Evolutionary conservation across 2,797 vertebrate genomes (phyloP), one percentile per base, ranked within the genome.

Genomic region (Phylloscopus collybita): DNA sequence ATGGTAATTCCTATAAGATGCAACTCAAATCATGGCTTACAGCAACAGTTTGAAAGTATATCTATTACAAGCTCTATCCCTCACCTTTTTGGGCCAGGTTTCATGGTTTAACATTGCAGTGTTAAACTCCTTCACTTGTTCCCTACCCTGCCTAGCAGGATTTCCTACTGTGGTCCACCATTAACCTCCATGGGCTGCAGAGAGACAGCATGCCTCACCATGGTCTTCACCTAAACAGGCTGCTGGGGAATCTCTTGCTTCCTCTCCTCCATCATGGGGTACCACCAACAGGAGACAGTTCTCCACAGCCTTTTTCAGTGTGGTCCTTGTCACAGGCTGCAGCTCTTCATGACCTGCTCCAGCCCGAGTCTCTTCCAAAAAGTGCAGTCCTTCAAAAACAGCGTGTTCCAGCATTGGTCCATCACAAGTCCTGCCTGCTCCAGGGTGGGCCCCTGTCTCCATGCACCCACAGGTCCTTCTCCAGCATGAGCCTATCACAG

Each of bases 401-500:
- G 49, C 2, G 0, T 56, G 18, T 9, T 62, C 18, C 22, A 69
- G 9, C 5, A 15, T 9, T 5, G 5, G 5, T 62, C 16, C 4
- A 19, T 69, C 27, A 18, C 14, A 29, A 61, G 19, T 50, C 56
- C 32, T 62, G 19, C 42, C 26, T 54, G 6, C 16, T 66, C 12
- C 25, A 30, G 25, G 17, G 21, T 53, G 21, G 20, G 17, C 47
- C 36, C 2, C 64, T 70, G 22, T 62, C 23, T 62, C 56, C 16
- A 3, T 56, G 9, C 6, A 3, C 16, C 32, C 50, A n/a, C 16
- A 56, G 32, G 11, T 82, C 32, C 32, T 13, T 29, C 25, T 38
- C 38, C 25, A 30, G 10, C 18, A 11, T 5, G 7, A 38, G 23
- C 65, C 16, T 57, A 1, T 30, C 9, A 2, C 1, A 5, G 8